Percentiles rank a stretch among this genome's conserved stretches.
phyloP scores from a whole-genome alignment of 2,888 invertebrate genomes.

The Drosophila austrosaltans region DNA sequence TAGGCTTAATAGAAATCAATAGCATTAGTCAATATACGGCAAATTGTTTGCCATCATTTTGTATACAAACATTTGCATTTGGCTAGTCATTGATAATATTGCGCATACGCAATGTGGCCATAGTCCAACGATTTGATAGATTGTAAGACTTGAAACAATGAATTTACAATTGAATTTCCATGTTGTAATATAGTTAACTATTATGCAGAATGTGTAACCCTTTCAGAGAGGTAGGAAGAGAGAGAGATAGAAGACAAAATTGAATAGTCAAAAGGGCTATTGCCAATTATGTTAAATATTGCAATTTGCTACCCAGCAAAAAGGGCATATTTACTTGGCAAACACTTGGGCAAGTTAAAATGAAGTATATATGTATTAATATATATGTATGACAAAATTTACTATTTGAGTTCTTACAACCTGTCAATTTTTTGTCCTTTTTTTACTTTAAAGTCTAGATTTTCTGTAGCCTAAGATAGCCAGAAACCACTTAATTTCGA shows the following conservation, averaged over 20 bases:
- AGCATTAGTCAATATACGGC: neutral
- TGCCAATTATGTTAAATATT: constrained; percentile 45
- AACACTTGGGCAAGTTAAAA: neutral
- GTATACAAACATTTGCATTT: constrained; percentile 60
- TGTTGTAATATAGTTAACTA: constrained; percentile 45
- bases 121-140: constrained; percentile 24
- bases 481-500: neutral
- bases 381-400: too few relatives aligned
- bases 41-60: constrained; percentile 34
- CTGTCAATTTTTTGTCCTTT: too few relatives aligned
- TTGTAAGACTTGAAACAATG: constrained; percentile 24
- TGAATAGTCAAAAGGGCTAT: constrained; percentile 41
- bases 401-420: too few relatives aligned
- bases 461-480: neutral
- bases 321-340: constrained; percentile 20
- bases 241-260: neutral
- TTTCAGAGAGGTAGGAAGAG: neutral
- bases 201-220: constrained; percentile 21
- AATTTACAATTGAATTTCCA: constrained; percentile 42
- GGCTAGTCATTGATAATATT: constrained; percentile 42
- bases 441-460: too few relatives aligned
- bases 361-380: too few relatives aligned
- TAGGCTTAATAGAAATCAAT: constrained; percentile 19
- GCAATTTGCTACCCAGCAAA: constrained; percentile 46
- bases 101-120: constrained; percentile 51